Base-by-base conservation (phyloP, 2,888 invertebrate species). In the Anticlea derivata region DNA sequence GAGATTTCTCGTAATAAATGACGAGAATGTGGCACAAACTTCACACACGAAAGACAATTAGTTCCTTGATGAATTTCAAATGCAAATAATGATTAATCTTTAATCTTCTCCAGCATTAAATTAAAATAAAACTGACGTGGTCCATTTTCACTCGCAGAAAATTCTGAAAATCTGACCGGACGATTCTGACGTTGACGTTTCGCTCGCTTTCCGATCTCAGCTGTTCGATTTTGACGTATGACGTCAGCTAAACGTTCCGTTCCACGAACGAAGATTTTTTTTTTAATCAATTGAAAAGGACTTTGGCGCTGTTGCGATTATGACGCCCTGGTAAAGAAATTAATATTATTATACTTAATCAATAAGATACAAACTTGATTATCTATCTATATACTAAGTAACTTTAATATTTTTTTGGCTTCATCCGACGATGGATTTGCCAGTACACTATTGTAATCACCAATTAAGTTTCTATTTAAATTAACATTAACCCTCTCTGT, bases 71-170 rank as follows among this genome's bases (percentile, higher is more conserved):
- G 39, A 47, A 45, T 54, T 47, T 51, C 40, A 48, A 37, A 43
- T 39, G 39, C 29, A 29, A 61, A n/a, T 38, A 61, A 38, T 31
- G 17, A 59, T 51, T 52, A 17, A 41, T 12, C n/a, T n/a, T n/a
- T 22, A 44, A 8, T 37, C 13, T 41, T 46, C 2, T 47, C 37
- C 20, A 34, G 30, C 39, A 45, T 58, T 60, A 55, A 63, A 47
- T 52, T 53, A 39, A 55, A 58, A 71, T 73, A 68, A 35, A 68
- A 81, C 84, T 86, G 86, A 87, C 86, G 86, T 87, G 87, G 83
- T 75, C 69, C 60, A 60, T 60, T 72, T 58, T 83, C 73, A 85
- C 72, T 50, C 55, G 54, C 63, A 66, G 30, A 50, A 50, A 48
- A 48, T 50, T 63, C 70, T 78, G 73, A 78, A 7, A 30, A 31